Evolutionary conservation across 2,888 invertebrate genomes (phyloP).

Genomic region (Strigamia crassipes): DNA sequence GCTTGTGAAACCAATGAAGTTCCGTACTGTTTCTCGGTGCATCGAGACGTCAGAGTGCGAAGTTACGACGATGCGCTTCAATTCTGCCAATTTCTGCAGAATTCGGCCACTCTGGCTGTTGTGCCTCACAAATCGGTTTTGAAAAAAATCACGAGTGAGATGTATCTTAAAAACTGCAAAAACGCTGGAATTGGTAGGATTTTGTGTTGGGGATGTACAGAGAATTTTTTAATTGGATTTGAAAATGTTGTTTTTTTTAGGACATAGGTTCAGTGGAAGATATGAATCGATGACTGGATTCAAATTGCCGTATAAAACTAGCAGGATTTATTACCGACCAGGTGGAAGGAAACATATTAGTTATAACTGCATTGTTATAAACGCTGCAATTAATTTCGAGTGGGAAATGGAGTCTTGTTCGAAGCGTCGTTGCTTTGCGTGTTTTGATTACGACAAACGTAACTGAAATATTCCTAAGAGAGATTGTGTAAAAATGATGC

Average conservation of each 20-base stretch:
- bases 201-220: too few species aligned
- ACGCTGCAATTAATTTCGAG: neutral
- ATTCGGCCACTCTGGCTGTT: neutral
- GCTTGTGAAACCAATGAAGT: neutral
- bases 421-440: neutral
- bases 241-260: neutral
- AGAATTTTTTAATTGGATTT: too few species aligned
- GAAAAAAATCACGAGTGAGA: neutral
- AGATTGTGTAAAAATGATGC: too few species aligned
- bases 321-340: neutral
- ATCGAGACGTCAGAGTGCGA: neutral
- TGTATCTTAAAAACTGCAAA: neutral
- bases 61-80: neutral
- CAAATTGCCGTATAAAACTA: neutral
- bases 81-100: neutral
- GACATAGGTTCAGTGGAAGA: neutral
- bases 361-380: neutral
- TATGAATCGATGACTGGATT: neutral
- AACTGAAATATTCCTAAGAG: neutral
- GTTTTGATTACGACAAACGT: neutral
- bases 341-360: neutral
- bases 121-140: neutral
- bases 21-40: neutral
- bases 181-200: neutral
- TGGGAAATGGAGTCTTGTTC: constrained; percentile 3